phyloP scores from a whole-genome alignment of 2,113 vertebrate species.

The Merops nubicus region DNA sequence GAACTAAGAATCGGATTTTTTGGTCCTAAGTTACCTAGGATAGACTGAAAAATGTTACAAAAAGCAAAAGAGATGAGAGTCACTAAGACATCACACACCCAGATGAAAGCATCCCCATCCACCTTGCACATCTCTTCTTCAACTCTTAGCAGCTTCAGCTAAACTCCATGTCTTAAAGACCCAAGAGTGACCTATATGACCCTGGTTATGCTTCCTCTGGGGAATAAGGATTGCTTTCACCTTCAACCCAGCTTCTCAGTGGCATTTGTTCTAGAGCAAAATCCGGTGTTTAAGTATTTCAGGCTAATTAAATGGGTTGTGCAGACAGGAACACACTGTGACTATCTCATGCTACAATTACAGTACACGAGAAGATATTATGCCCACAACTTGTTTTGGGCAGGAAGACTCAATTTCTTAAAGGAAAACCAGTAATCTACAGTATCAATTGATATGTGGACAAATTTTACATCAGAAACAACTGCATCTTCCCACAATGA shows the following conservation, averaged over 20 bases:
- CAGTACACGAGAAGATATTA: neutral
- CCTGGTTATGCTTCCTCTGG: neutral
- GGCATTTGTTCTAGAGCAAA: neutral
- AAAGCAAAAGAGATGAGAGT: neutral
- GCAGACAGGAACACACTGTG: neutral
- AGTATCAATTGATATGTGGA: rapidly evolving
- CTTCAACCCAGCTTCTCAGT: neutral
- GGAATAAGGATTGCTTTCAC: neutral
- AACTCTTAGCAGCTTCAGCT: neutral
- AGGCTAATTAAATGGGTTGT: neutral
- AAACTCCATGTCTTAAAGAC: neutral
- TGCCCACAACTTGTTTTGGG: neutral
- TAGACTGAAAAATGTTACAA: neutral
- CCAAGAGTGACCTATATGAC: neutral
- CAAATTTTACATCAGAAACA: neutral
- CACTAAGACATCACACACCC: neutral
- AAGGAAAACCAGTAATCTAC: neutral
- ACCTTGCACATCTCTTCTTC: neutral
- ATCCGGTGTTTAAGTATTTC: neutral
- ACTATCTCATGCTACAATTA: neutral
- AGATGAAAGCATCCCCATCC: neutral
- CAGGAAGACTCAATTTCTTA: neutral
- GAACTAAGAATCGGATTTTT: neutral
- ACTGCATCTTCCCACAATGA: neutral
- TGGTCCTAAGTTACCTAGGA: neutral